These are phyloP conservation scores for Saturnia pavonia DNA, from an alignment of 2,888 invertebrate genomes.

Conservation along the genomic window DNA sequence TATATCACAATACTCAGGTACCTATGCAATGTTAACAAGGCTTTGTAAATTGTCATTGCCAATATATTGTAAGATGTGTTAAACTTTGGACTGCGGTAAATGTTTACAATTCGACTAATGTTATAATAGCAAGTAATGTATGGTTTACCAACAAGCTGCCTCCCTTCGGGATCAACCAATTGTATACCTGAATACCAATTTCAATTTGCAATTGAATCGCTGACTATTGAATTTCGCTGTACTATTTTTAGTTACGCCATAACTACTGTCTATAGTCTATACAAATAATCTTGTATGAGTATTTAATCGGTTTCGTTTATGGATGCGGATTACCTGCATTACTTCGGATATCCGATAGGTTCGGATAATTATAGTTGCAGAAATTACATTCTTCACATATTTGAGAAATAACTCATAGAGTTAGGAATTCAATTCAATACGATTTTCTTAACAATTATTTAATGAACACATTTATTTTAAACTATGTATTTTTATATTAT, in stretches of 20 bases:
- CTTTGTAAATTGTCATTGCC: background rate
- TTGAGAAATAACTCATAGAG: too few species aligned
- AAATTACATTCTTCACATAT: too few species aligned
- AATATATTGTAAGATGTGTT: background rate
- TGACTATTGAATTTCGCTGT: background rate
- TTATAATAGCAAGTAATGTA: too few species aligned
- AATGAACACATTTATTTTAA: too few species aligned
- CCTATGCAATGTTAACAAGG: background rate
- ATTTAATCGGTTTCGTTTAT: background rate
- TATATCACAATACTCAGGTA: background rate
- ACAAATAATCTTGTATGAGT: too few species aligned
- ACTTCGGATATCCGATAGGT: too few species aligned
- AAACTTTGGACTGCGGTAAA: background rate
- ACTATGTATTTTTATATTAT: too few species aligned
- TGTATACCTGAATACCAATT: background rate
- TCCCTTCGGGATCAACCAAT: background rate
- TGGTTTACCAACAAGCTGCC: background rate
- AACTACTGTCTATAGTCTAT: background rate
- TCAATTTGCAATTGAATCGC: background rate
- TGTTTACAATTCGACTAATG: background rate
- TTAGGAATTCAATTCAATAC: too few species aligned
- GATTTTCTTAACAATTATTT: too few species aligned
- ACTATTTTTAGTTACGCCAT: background rate
- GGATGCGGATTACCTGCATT: too few species aligned
- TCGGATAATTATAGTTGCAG: too few species aligned